Evolutionary conservation across 2,113 vertebrate species (phyloP), one percentile per base, ranked within the genome.

Genomic region (Xerus inauris): DNA sequence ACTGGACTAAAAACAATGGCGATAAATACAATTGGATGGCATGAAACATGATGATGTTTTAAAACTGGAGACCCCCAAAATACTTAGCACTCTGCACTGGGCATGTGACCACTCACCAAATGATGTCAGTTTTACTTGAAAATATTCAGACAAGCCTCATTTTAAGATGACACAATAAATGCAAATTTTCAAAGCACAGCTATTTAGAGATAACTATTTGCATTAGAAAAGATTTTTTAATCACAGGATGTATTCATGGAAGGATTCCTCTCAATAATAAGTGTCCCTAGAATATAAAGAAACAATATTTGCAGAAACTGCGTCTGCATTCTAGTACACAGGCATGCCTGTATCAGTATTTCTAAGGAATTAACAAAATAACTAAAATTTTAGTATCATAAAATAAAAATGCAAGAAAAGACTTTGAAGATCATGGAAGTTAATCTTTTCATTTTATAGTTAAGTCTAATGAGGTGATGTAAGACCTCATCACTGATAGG

Each of bases 141-240:
- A 89, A 57, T 40, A 91, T 73, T 77, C 69, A 67, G 20, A 73
- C 11, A 1, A 89, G 59, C 80, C 40, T 96, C n/a, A 54, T 76
- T 83, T 92, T 40, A 69, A 45, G 26, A 82, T 73, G 84, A 73
- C 28, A 81, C 2, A 85, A 84, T 57, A 1, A 51, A 85, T 45
- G 49, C 65, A 91, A 40, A 83, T 75, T 95, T 95, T 96, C 82
- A 94, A 95, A 95, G 69, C 69, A 79, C 32, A 79, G n/a, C 38
- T 38, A 59, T 45, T 79, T 32, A 24, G 86, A 67, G 38, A 87
- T 32, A 95, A 73, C 69, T 45, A 80, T 94, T 91, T 88, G 45
- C 82, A 72, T 86, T 51, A 82, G 11, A 83, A 95, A 93, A 81
- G 82, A 91, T 85, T 73, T 79, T 38, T 94, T 69, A 96, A 91